Base-by-base conservation (phyloP, 2,888 invertebrate species). In the Odontomyia ornata region DNA sequence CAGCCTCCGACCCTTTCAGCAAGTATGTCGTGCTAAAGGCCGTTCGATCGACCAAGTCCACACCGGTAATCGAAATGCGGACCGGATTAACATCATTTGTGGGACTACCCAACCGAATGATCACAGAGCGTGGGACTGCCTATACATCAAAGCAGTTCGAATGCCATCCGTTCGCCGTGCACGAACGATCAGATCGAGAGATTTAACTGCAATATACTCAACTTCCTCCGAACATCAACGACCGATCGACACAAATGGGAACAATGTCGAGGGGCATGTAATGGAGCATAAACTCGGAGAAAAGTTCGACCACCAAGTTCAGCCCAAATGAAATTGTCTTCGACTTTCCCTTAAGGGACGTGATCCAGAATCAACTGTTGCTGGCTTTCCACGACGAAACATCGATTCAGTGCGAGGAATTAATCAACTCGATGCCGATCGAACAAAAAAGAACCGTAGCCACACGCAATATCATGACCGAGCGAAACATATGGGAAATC, bases 371-470 rank as follows among this genome's bases (percentile, higher is more conserved):
- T 25, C 27, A 52, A 3, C 43, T 71, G 1, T 1, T 71, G 27
- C 15, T 27, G 11, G 52, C 25, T 18, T 27, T 79, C 1, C 71
- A 79, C 46, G 76, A 76, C 11, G 60, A 36, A 13, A 15, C 64
- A 46, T 76, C 78, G 13, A 80, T 76, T 21, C 77, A 80, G 57
- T 81, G 81, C 71, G 64, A 80, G 30, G 78, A 79, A 69, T 79
- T 80, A 13, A 60, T 11, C 52, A 11, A 52, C 52, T 5, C 52
- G 4, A 52, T 52, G 52, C 52, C 52, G 13, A 52, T 52, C 52
- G 3, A 15, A 3, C 4, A 52, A 11, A 52, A 52, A 9, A 15
- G 52, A 3, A 52, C 52, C 52, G 52, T n/a, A 52, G 52, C 52
- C 13, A 18, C 52, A 15, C 52, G 52, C 3, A 52, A 52, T 9